Conservation (phyloP, 2,888 invertebrate species). For the Drosophila mayaguana region DNA sequence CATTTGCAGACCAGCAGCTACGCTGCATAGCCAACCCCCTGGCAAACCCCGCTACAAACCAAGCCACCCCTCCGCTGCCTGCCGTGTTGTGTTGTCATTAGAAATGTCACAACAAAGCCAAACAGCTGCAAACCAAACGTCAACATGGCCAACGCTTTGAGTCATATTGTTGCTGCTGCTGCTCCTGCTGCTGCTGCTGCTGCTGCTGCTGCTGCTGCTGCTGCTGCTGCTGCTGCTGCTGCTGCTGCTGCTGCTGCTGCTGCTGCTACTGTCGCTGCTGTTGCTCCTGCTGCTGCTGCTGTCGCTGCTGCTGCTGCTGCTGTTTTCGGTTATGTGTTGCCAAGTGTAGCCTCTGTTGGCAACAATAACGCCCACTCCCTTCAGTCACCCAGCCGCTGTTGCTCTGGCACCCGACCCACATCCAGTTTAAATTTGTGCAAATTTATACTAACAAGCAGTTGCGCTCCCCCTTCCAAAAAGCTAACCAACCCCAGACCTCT, state of each 20-base stretch:
- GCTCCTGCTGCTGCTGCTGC: constrained; percentile 20
- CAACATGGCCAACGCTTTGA: constrained; percentile 62
- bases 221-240: constrained; percentile 22
- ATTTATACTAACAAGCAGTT: constrained; percentile 63
- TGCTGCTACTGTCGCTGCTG: constrained; percentile 24
- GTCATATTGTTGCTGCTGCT: constrained; percentile 29
- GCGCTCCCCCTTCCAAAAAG: neutral
- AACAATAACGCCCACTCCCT: constrained; percentile 13
- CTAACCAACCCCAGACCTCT: neutral
- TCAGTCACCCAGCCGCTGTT: neutral
- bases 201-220: constrained; percentile 34
- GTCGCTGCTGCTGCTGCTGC: constrained; percentile 37
- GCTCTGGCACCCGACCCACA: constrained; percentile 5
- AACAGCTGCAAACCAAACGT: constrained; percentile 74
- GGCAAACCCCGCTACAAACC: neutral
- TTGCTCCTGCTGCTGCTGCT: constrained; percentile 28
- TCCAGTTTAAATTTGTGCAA: constrained; percentile 61
- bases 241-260: constrained; percentile 22
- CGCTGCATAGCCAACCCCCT: constrained; percentile 14
- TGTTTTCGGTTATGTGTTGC: constrained; percentile 52
- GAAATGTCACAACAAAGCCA: constrained; percentile 81
- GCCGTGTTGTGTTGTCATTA: constrained; percentile 72
- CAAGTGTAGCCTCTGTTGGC: constrained; percentile 54
- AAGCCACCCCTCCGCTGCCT: constrained; percentile 11
- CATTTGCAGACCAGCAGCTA: constrained; percentile 63